Percentiles rank a stretch among this genome's conserved stretches.
Evolutionary conservation across 2,113 vertebrate genomes (phyloP).

Genomic region (Tichodroma muraria): DNA sequence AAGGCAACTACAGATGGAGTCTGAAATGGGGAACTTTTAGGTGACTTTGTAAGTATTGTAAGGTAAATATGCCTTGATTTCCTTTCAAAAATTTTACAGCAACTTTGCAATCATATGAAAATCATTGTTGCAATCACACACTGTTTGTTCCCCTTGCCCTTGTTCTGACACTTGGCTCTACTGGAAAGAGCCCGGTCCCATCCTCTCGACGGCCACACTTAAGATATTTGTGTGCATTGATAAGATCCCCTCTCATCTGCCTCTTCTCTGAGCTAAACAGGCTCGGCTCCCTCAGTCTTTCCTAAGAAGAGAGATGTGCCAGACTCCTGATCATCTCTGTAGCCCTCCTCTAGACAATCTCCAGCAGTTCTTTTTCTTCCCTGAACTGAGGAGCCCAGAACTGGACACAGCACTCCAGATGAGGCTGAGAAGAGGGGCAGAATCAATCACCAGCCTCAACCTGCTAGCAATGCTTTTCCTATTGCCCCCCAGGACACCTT

Average conservation of each 20-base stretch:
- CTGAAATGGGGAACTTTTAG: neutral
- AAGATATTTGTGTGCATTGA: neutral
- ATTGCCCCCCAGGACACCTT: neutral
- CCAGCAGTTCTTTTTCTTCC: neutral
- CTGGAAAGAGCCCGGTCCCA: neutral
- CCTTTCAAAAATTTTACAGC: neutral
- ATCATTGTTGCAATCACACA: neutral
- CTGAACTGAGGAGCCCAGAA: neutral
- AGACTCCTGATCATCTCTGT: neutral
- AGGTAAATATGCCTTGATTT: neutral
- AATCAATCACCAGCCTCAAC: neutral
- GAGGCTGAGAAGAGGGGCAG: neutral
- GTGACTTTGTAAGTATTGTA: neutral
- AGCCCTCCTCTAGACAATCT: neutral
- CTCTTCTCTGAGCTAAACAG: neutral
- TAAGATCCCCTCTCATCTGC: neutral
- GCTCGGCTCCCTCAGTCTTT: neutral
- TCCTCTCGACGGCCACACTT: neutral
- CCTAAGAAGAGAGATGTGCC: neutral
- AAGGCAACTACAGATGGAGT: neutral
- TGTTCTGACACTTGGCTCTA: neutral
- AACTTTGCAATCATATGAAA: neutral
- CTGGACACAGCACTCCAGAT: neutral
- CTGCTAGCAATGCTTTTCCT: neutral
- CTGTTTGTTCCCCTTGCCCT: neutral